Evolutionary conservation across 1,140 invertebrate genomes (phyloP), one percentile per base, ranked within the genome.

Genomic region (Procambarus virginalis): DNA sequence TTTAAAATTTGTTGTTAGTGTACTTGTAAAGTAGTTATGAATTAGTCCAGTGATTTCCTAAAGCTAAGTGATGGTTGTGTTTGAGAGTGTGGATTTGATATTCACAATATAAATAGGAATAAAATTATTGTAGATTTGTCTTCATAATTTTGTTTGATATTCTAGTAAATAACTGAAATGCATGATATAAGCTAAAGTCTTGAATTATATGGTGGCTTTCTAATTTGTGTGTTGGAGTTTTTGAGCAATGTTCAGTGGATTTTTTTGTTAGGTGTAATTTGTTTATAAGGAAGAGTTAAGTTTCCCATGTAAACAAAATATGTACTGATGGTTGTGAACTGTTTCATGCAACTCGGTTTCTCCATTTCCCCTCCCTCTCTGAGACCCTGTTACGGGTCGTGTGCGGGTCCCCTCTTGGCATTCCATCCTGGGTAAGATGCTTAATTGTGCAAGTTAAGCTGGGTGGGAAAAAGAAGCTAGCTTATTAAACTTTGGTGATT

Each of bases 401-500:
- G 58, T 82, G 34, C 80, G 80, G 51, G 80, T 82, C 80, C 80
- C 51, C 51, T 82, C 80, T 64, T 82, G 80, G 80, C 80, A 82
- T 64, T 82, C 80, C 80, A 60, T 82, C 51, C 80, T 60, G 80
- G 80, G 80, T 82, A 82, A 82, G 80, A 82, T 64, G 60, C 60
- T 64, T 20, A 17, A 64, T 12, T 64, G 60, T 20, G 20, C 60
- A 64, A 64, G 51, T 51, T 51, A 9, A 78, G 76, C 76, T 78
- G 76, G 76, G 46, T 20, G 76, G 76, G 76, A 64, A 17, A 78
- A 14, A n/a, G 2, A 77, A 77, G 45, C 76, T 78, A 46, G 76
- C 76, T 78, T 46, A 49, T 48, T 64, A 20, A 64, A 64, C 17
- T 20, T 64, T 64, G 12, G 14, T 64, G 51, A 55, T 55, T 55